A percentile compares a stretch with the other conserved stretches of the same genome.
Evolutionary conservation across 2,797 vertebrate genomes (phyloP).

Genomic region (Pristis pectinata): DNA sequence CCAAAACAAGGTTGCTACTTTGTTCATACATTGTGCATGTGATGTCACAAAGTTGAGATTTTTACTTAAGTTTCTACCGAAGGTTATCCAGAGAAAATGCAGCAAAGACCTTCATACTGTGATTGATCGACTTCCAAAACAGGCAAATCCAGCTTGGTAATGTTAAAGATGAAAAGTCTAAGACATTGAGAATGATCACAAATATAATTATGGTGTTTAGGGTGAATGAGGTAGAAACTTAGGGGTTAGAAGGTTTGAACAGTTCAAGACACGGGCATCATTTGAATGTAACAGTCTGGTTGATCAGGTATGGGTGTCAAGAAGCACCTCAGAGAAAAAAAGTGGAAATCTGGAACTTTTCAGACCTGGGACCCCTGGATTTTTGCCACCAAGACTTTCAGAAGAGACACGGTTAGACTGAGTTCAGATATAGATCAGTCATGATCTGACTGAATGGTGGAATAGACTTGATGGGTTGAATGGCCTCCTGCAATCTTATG

Average conservation of each 20-base stretch:
- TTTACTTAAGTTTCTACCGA: background rate
- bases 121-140: background rate
- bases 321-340: background rate
- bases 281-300: background rate
- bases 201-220: background rate
- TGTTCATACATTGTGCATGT: background rate
- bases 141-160: no score
- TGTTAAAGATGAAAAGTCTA: background rate
- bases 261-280: background rate
- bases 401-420: background rate
- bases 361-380: background rate
- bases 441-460: background rate
- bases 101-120: background rate
- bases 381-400: background rate
- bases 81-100: background rate
- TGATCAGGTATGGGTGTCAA: background rate
- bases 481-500: background rate
- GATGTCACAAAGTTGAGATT: background rate
- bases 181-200: background rate
- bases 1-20: no score
- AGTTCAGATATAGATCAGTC: background rate
- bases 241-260: no score
- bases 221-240: background rate
- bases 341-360: background rate
- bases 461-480: background rate